Evolutionary conservation across 92 coral and sea anemone species (phyloP).

Genomic region (Phenganax stokvisi): DNA sequence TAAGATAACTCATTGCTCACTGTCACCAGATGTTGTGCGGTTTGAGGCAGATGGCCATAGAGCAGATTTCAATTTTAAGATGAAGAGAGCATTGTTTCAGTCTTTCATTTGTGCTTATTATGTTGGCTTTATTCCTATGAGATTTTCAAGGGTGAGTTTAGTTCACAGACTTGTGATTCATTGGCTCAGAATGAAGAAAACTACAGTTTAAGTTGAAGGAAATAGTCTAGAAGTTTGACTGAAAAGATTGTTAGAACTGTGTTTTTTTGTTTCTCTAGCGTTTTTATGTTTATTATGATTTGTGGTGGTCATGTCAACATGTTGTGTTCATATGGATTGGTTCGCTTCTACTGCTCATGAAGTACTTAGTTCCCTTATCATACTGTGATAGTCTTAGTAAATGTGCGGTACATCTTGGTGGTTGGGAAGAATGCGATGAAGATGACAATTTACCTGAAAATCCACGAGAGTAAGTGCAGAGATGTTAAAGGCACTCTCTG

Average conservation of each 20-base stretch:
- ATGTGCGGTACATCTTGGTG: slow-evolving; percentile 91
- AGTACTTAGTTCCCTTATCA: slow-evolving; percentile 74
- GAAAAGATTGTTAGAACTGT: background rate
- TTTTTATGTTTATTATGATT: slow-evolving; percentile 83
- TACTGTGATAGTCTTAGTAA: slow-evolving; percentile 91
- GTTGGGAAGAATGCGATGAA: slow-evolving; percentile 18
- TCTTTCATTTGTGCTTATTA: slow-evolving; percentile 89
- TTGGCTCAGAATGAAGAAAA: background rate
- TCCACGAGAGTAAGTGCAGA: slow-evolving; percentile 27
- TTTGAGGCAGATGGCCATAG: slow-evolving; percentile 92
- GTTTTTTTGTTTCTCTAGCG: slow-evolving; percentile 55
- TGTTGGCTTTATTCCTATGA: slow-evolving; percentile 95
- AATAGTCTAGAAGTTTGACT: background rate
- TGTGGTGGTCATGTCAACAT: slow-evolving; percentile 99
- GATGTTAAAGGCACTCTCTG: background rate
- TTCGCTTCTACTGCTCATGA: slow-evolving; percentile 83
- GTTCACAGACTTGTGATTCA: background rate
- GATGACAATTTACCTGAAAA: slow-evolving; percentile 16
- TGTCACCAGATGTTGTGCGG: slow-evolving; percentile 93
- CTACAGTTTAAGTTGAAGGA: too few species aligned
- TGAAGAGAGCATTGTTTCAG: slow-evolving; percentile 93
- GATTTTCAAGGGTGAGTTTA: slow-evolving; percentile 83
- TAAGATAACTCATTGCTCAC: slow-evolving; percentile 52
- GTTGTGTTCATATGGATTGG: slow-evolving; percentile 87
- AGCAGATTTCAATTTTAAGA: slow-evolving; percentile 85